Percentiles rank a stretch among this genome's conserved stretches.
These are phyloP conservation scores for Calliscelio sp. DNA, from an alignment of 2,888 invertebrate genomes.

Conservation along the genomic window DNA sequence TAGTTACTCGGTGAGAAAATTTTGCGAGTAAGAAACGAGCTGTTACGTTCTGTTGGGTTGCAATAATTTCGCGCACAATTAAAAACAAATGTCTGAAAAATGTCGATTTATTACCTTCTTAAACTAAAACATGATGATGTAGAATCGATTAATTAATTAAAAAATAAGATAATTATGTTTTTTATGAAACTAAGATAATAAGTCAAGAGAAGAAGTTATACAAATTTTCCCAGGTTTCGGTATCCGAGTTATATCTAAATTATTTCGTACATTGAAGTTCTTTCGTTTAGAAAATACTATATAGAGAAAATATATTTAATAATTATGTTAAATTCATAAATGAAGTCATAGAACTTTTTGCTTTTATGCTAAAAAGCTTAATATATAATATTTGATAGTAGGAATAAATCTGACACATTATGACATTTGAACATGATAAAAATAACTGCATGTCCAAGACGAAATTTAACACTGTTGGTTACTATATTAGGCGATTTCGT, in stretches of 20 bases:
- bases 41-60: constrained; percentile 24
- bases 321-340: too few species aligned
- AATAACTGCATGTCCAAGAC: constrained; percentile 43
- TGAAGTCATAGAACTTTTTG: too few species aligned
- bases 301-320: too few species aligned
- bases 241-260: too few species aligned
- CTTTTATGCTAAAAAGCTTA: too few species aligned
- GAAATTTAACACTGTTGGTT: constrained; percentile 36
- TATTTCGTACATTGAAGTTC: too few species aligned
- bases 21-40: constrained; percentile 29
- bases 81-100: neutral
- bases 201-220: too few species aligned
- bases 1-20: constrained; percentile 53
- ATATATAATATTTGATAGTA: constrained; percentile 23
- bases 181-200: too few species aligned
- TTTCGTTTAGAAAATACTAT: too few species aligned
- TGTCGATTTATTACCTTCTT: neutral
- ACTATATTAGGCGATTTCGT: constrained; percentile 25
- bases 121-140: neutral
- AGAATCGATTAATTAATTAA: too few species aligned
- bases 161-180: neutral
- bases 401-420: constrained; percentile 48
- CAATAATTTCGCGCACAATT: constrained; percentile 22
- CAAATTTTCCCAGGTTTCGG: too few species aligned
- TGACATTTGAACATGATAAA: constrained; percentile 39